Base-by-base conservation (phyloP, 2,888 invertebrate species). In the Pyrrhia umbra region DNA sequence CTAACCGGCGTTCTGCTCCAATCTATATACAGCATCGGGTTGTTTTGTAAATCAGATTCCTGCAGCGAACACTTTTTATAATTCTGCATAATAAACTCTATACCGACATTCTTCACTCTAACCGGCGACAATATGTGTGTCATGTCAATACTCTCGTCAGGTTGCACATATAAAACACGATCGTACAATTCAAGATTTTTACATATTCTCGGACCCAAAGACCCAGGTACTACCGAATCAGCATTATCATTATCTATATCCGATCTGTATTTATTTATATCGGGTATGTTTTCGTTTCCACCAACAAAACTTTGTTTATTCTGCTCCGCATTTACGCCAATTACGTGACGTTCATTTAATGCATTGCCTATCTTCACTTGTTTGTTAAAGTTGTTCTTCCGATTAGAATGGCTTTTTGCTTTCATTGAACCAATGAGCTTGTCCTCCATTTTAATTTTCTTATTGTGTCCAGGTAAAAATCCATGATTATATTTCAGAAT, bases 1-100 rank as follows among this genome's bases (percentile, higher is more conserved):
- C 95, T 92, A 0, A 97, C 96, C 0, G 96, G 96, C 2, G 96
- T 96, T 75, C 94, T 95, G 40, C 95, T 95, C 97, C 97, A 97
- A 79, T 96, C 96, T 57, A 97, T 95, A 30, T 96, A 90, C 15
- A 92, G 71, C 68, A 89, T 82, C 16, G 79, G 65, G 67, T 85
- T 87, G n/a, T 82, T 80, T 67, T 86, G 82, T 46, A 91, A 80
- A 0, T 70, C 45, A 1, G 91, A 90, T 50, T 90, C 91, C 40
- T 88, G 81, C 37, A 91, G 75, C 0, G 93, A 90, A 75, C 94
- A 95, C 69, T 86, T 89, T 67, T 91, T 92, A 68, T 94, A 94
- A 75, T 92, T 93, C 64, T 90, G 88, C 66, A 86, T 68, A 49
- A 95, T 83, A 54, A 94, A 94, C 59, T 91, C 88, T 58, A 93